phyloP scores from a whole-genome alignment of 1,140 invertebrate genomes.

The Megalonaias nervosa region DNA sequence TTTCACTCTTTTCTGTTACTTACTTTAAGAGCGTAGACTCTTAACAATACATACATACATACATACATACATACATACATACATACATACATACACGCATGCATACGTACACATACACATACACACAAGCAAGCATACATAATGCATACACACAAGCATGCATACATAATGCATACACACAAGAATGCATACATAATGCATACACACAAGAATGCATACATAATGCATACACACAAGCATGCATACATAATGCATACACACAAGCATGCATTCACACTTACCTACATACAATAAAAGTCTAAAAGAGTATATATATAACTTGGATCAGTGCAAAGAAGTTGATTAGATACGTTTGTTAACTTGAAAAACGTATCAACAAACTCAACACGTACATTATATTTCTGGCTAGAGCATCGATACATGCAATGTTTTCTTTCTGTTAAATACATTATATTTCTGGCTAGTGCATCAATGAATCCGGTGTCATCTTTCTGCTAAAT shows the following conservation, averaged over 20 bases:
- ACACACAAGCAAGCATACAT: constrained; percentile 29
- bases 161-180: constrained; percentile 36
- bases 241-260: constrained; percentile 35
- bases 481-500: no score
- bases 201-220: constrained; percentile 35
- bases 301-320: constrained; percentile 13
- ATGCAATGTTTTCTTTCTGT: no score
- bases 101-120: constrained; percentile 31
- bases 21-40: no score
- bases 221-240: constrained; percentile 33
- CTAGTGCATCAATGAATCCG: no score
- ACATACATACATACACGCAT: constrained; percentile 34
- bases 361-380: no score
- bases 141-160: constrained; percentile 26
- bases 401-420: no score
- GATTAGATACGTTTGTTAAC: no score
- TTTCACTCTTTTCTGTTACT: no score
- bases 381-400: no score
- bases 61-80: constrained; percentile 34
- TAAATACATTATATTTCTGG: no score
- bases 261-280: constrained; percentile 21
- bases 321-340: no score
- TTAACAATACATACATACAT: constrained; percentile 22
- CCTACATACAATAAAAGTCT: constrained; percentile 21
- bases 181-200: constrained; percentile 26